Evolutionary conservation across 2,888 invertebrate species (phyloP).

Genomic region (Aphelenchoides bicaudatus): DNA sequence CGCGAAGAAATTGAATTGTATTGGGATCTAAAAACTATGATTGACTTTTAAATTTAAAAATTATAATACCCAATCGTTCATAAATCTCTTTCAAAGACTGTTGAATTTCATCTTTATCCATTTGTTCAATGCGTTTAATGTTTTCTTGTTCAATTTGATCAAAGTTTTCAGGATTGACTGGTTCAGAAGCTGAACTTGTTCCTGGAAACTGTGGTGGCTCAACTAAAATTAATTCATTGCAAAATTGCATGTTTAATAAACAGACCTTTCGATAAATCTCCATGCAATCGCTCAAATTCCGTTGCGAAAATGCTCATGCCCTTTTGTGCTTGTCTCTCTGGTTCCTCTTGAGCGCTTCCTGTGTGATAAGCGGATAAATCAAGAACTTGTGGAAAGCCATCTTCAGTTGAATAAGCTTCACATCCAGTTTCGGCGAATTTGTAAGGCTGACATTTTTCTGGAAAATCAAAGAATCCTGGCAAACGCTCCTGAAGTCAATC

Average conservation of each 20-base stretch:
- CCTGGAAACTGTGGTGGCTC: too few species aligned
- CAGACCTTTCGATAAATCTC: conserved; percentile 27
- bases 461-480: conserved; percentile 37
- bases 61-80: conserved; percentile 33
- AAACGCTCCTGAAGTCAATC: conserved; percentile 34
- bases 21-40: conserved; percentile 37
- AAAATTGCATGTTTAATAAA: conserved; percentile 19
- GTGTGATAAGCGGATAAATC: conserved; percentile 41
- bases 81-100: conserved; percentile 38
- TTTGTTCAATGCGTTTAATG: conserved; percentile 15
- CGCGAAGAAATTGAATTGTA: conserved; percentile 39
- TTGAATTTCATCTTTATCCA: conserved; percentile 40
- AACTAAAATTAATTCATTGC: neutral
- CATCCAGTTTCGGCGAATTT: conserved; percentile 6
- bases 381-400: conserved; percentile 52
- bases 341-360: conserved; percentile 1
- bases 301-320: conserved; percentile 50
- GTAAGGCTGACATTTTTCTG: conserved; percentile 38
- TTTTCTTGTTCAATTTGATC: conserved; percentile 27
- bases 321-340: conserved; percentile 14
- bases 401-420: conserved; percentile 25
- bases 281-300: conserved; percentile 47
- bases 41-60: neutral
- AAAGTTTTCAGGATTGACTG: conserved; percentile 1
- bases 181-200: neutral